Evolutionary conservation across 2,797 vertebrate species (phyloP), one percentile per base, ranked within the genome.

Genomic region (Allobates femoralis): DNA sequence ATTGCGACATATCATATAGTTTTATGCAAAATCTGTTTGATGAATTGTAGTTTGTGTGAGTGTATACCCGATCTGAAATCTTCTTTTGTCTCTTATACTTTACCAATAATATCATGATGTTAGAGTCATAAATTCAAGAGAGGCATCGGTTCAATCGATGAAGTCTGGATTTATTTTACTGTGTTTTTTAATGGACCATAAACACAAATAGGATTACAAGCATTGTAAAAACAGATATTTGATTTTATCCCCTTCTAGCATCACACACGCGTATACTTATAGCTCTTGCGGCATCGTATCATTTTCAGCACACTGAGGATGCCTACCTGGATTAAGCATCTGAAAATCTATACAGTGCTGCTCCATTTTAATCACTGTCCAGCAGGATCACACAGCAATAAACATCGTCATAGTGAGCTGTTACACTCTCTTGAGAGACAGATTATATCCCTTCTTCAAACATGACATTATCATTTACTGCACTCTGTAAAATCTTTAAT

Each of bases 381-480:
- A 69, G 79, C 50, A 77, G 71, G 19, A 86, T 66, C 82, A 55
- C 12, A 50, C 62, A 30, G 56, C 64, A 71, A 74, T 87, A 83
- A 83, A 62, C 74, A 56, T n/a, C 19, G 37, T 85, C 81, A 85
- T 75, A 81, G 81, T 69, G 76, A 86, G 85, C 66, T 74, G 56
- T 64, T 46, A 50, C 55, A 67, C 75, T 75, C 81, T 58, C 67
- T 21, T 28, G 41, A 75, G 86, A 81, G 86, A 58, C 58, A 81
- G 58, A 67, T 83, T 84, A 81, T 81, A 88, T 85, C 86, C 86
- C 69, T 85, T 88, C 46, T 85, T 60, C 81, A 88, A 88, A 88
- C 86, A 88, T 88, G 86, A 85, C 82, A 88, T 88, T 88, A 88
- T 85, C 82, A 76, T 88, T 85, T 85, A 88, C 77, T 80, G 56